Evolutionary conservation across 2,797 vertebrate species (phyloP).

Genomic region (Vultur gryphus): DNA sequence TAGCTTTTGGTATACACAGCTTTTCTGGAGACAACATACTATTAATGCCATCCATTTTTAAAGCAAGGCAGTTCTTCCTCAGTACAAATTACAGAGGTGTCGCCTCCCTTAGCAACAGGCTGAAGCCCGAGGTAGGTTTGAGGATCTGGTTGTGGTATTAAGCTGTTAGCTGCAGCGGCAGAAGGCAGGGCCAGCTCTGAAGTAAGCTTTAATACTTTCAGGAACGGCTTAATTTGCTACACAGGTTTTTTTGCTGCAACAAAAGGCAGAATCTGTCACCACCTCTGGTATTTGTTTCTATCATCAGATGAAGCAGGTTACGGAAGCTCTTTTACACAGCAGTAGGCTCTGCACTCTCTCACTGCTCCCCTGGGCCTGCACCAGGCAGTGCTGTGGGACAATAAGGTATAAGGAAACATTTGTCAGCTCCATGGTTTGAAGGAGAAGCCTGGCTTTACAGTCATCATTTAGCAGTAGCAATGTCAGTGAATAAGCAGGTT

Average conservation of each 20-base stretch:
- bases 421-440: neutral
- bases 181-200: neutral
- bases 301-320: neutral
- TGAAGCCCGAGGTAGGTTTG: neutral
- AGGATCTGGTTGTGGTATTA: neutral
- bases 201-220: neutral
- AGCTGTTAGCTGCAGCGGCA: neutral
- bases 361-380: neutral
- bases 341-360: neutral
- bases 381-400: neutral
- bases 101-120: slow-evolving; percentile 23
- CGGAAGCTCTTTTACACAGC: neutral
- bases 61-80: neutral
- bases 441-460: neutral
- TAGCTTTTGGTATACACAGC: neutral
- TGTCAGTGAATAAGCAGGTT: neutral
- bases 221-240: neutral
- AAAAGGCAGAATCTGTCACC: neutral
- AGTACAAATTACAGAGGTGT: neutral
- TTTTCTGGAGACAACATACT: neutral
- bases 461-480: neutral
- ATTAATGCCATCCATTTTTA: slow-evolving; percentile 10
- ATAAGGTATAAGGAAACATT: neutral
- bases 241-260: neutral
- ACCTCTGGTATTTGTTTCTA: neutral